Percentiles rank a stretch among this genome's conserved stretches.
These are phyloP conservation scores for Phalacrocorax pelagicus DNA, from an alignment of 2,113 vertebrate genomes.

Conservation along the genomic window DNA sequence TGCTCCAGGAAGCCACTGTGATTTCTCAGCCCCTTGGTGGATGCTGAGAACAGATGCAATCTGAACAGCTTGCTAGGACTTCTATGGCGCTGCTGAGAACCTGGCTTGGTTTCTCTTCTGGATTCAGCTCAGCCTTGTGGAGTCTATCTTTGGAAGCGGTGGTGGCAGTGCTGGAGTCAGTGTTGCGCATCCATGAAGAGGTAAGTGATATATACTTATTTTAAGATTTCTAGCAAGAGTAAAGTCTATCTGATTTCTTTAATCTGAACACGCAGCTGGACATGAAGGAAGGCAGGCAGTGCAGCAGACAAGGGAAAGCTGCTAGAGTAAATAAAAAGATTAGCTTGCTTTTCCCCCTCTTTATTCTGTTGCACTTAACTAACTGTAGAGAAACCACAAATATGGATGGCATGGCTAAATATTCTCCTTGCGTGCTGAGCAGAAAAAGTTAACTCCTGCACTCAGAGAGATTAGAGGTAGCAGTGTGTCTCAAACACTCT, in stretches of 20 bases:
- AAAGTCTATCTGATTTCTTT: background rate
- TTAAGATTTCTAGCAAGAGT: background rate
- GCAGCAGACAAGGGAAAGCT: background rate
- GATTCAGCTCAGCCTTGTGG: background rate
- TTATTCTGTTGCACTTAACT: background rate
- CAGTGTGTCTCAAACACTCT: background rate
- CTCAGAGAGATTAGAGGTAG: background rate
- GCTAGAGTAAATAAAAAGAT: background rate
- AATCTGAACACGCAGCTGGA: background rate
- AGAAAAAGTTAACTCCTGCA: background rate
- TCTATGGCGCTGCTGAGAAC: background rate
- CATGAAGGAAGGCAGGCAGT: background rate
- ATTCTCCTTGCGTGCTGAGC: background rate
- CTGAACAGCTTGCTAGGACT: background rate
- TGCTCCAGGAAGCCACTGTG: background rate
- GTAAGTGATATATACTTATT: background rate
- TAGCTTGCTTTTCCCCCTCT: fast-evolving
- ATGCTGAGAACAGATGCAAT: background rate
- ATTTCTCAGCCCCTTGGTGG: background rate
- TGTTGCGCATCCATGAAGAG: background rate
- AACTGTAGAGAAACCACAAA: background rate
- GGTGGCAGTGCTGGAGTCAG: background rate
- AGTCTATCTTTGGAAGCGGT: background rate
- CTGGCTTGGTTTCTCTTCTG: background rate
- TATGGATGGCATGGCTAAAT: background rate